Conservation (phyloP, 2,113 vertebrate species). For the Dolichallabes microphthalmus region DNA sequence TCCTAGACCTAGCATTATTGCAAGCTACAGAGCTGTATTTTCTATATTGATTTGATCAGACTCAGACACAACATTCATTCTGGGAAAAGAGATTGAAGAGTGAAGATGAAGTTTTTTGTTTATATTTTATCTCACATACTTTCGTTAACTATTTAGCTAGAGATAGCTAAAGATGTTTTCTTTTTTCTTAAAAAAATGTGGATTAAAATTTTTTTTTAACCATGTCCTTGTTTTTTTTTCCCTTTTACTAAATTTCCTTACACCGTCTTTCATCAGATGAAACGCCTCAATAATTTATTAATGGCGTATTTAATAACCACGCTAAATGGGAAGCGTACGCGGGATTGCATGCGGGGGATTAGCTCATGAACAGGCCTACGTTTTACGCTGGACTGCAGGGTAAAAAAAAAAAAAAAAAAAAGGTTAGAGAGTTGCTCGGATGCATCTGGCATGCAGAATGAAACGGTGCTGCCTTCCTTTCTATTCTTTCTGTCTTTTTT, state of each 20-base stretch:
- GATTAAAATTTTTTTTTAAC: neutral
- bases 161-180: neutral
- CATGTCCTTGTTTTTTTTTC: too few species aligned
- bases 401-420: conserved; percentile 1
- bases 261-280: neutral
- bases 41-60: neutral
- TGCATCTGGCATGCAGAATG: conserved; percentile 17
- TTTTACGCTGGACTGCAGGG: neutral
- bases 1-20: neutral
- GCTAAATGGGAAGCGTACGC: neutral
- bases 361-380: neutral
- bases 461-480: neutral
- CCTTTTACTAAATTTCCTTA: neutral
- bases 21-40: neutral
- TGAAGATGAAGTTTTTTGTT: too few species aligned
- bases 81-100: neutral
- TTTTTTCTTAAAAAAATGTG: neutral
- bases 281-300: neutral
- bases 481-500: neutral
- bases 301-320: neutral
- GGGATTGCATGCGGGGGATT: neutral
- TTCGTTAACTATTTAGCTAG: neutral
- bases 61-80: neutral
- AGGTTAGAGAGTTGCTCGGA: neutral
- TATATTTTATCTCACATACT: neutral